phyloP scores from a whole-genome alignment of 1,140 invertebrate species.

The Lepidurus arcticus region DNA sequence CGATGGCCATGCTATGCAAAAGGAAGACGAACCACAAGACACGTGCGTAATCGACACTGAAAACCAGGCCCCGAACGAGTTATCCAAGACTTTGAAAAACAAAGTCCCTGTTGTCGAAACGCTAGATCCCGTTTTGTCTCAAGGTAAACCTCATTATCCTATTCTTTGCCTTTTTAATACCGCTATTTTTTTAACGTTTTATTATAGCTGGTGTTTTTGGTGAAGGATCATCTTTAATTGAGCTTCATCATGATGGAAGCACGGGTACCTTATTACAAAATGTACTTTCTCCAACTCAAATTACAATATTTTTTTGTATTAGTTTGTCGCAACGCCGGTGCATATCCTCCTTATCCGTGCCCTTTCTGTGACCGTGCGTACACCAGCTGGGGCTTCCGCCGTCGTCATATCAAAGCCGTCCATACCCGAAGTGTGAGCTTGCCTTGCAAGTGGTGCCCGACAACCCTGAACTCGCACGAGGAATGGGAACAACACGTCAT shows the following conservation, averaged over 20 bases:
- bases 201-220: conserved; percentile 26
- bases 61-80: neutral
- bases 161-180: neutral
- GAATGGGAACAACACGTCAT: conserved; percentile 57
- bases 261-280: neutral
- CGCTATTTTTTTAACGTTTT: neutral
- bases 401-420: conserved; percentile 57
- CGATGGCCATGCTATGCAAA: neutral
- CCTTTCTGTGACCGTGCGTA: conserved; percentile 59
- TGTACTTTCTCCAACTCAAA: neutral
- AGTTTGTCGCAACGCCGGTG: conserved; percentile 33
- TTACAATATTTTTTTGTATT: neutral
- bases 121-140: neutral
- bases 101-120: neutral
- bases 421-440: conserved; percentile 51
- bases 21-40: neutral
- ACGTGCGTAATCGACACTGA: neutral
- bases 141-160: neutral
- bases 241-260: conserved; percentile 15
- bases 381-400: conserved; percentile 58
- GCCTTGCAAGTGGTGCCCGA: conserved; percentile 55
- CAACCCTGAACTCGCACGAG: conserved; percentile 50
- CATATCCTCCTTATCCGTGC: conserved; percentile 52
- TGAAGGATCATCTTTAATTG: neutral
- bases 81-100: neutral